Conservation (phyloP, 2,888 invertebrate genomes). For the Ceriagrion tenellum region DNA sequence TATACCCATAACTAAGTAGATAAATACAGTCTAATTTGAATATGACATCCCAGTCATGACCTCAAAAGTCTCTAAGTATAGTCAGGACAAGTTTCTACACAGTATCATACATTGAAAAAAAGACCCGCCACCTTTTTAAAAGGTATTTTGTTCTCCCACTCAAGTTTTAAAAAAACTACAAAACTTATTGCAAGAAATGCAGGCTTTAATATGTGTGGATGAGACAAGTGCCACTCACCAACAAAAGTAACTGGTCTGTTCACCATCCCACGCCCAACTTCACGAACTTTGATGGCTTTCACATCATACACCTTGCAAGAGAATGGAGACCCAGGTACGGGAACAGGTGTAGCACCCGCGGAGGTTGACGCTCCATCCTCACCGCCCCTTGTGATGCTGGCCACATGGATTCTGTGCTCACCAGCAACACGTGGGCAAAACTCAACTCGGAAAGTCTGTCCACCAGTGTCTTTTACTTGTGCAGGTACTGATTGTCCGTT, state of each 20-base stretch:
- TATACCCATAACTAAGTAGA: too few relatives aligned
- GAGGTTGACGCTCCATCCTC: conserved; percentile 70
- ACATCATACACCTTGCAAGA: conserved; percentile 97
- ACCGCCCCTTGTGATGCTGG: conserved; percentile 81
- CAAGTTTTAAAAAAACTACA: background rate
- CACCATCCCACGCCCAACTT: conserved; percentile 91
- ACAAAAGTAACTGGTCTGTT: conserved; percentile 95
- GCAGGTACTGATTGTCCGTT: conserved; percentile 94
- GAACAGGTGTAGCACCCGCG: conserved; percentile 79
- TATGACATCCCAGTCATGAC: too few relatives aligned
- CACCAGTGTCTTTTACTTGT: conserved; percentile 90
- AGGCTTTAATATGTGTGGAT: background rate
- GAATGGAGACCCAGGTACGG: conserved; percentile 95
- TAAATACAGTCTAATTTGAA: too few relatives aligned
- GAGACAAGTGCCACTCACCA: conserved; percentile 80
- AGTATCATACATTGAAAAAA: too few relatives aligned
- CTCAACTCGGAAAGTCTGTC: conserved; percentile 92
- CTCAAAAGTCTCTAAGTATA: too few relatives aligned
- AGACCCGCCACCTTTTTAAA: too few relatives aligned
- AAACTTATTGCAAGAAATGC: background rate
- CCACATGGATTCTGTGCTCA: conserved; percentile 93
- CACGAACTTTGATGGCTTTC: conserved; percentile 95
- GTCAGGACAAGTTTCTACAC: too few relatives aligned
- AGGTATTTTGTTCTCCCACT: too few relatives aligned
- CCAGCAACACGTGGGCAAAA: conserved; percentile 95